phyloP scores from a whole-genome alignment of 2,888 invertebrate genomes.

The Tromatobia lineatoria region DNA sequence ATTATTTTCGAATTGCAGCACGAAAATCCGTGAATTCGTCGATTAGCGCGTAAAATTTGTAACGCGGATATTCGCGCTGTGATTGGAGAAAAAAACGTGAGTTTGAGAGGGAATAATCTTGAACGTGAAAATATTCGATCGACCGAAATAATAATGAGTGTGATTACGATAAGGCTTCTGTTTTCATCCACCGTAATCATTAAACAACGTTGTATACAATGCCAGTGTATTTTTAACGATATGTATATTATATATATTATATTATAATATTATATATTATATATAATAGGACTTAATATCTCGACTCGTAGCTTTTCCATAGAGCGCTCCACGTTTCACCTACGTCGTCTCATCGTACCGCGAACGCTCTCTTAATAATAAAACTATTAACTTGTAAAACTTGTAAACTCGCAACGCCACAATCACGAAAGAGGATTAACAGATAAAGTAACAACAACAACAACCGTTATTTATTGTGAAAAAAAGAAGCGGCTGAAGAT shows the following conservation, averaged over 20 bases:
- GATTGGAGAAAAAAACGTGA: slow-evolving; percentile 2
- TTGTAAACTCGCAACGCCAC: slow-evolving; percentile 63
- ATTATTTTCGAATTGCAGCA: slow-evolving; percentile 32
- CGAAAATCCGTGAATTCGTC: slow-evolving; percentile 4
- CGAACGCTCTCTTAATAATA: slow-evolving; percentile 39
- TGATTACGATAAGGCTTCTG: slow-evolving; percentile 65
- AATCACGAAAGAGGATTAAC: slow-evolving; percentile 46
- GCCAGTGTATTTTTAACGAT: slow-evolving; percentile 73
- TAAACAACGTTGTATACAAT: slow-evolving; percentile 69
- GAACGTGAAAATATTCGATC: slow-evolving; percentile 40
- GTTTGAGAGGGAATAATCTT: neutral
- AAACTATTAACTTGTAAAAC: slow-evolving; percentile 46
- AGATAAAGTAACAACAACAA: slow-evolving; percentile 15
- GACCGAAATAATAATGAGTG: slow-evolving; percentile 58
- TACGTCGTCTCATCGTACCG: slow-evolving; percentile 48
- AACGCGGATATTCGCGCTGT: neutral
- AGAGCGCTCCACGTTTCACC: slow-evolving; percentile 39
- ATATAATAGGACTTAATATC: slow-evolving; percentile 54
- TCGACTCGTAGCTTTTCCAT: slow-evolving; percentile 60
- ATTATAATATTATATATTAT: slow-evolving; percentile 35
- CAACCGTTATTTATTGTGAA: slow-evolving; percentile 28
- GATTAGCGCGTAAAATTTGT: neutral
- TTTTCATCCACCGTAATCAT: slow-evolving; percentile 63
- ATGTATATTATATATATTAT: slow-evolving; percentile 67
- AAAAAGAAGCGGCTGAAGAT: slow-evolving; percentile 24